Base-by-base conservation (phyloP, 2,113 vertebrate species). In the Heteronetta atricapilla region DNA sequence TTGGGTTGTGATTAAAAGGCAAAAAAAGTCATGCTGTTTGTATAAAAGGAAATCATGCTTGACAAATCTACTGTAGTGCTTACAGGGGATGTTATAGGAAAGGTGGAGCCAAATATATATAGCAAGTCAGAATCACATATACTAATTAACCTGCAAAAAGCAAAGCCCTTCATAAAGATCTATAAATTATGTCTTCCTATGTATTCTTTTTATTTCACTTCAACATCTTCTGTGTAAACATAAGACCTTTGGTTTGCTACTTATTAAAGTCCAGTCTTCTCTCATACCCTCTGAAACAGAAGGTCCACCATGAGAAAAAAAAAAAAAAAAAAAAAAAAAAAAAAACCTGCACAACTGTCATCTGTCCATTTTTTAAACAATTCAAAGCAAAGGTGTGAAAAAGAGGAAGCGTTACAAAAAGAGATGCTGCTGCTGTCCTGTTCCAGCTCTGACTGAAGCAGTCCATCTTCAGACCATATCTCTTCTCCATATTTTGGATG, bases 71-170 rank as follows among this genome's bases (percentile, higher is more conserved):
- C 23, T 26, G 52, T 25, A 60, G 19, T 46, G 11, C 8, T 52
- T 38, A n/a, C 3, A 56, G 2, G 2, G 0, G 7, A 3, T 38
- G 28, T n/a, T 63, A 50, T 2, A 56, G 31, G 63, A 59, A 79
- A 63, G 40, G 81, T 28, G 13, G 78, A 75, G 6, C 3, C 40
- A 88, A 36, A 34, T 11, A 67, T 46, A 23, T 14, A 67, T 21
- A 44, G 11, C 28, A 12, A 34, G 12, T 28, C 19, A 81, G 33
- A 88, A 63, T 53, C 46, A 63, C 79, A 53, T 50, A 44, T 6
- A 66, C 14, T 40, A 26, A 70, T 75, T 78, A 74, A 82, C 18
- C 23, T 53, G 34, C 15, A 73, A 52, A 36, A 70, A 70, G 23
- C 68, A 70, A 88, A 76, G 11, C 17, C 14, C 36, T 85, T 75